Evolutionary conservation across 2,888 invertebrate species (phyloP).

Genomic region (Chaitophorus viminalis): DNA sequence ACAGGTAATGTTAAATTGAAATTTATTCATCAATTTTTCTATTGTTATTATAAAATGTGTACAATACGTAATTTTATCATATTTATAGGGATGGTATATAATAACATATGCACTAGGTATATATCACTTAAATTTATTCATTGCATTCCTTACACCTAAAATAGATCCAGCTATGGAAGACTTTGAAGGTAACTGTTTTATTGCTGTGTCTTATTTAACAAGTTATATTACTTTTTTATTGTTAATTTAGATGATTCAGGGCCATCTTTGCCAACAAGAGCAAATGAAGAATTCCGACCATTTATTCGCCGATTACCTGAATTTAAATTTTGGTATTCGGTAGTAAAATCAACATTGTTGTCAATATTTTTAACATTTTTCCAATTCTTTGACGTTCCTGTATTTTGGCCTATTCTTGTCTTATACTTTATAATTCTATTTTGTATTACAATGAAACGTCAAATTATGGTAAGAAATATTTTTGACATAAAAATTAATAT

Average conservation of each 20-base stretch:
- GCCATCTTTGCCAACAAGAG: conserved; percentile 92
- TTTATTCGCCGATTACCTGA: conserved; percentile 96
- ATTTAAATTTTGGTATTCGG: conserved; percentile 99
- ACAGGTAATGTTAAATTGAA: conserved; percentile 73
- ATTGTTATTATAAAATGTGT: neutral
- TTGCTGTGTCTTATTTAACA: conserved; percentile 66
- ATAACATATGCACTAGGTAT: conserved; percentile 99
- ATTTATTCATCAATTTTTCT: neutral
- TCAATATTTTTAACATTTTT: conserved; percentile 94
- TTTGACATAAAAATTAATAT: conserved; percentile 65
- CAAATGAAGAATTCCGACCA: conserved; percentile 97
- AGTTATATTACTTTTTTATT: conserved; percentile 20
- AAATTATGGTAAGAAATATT: conserved; percentile 85
- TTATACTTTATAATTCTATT: conserved; percentile 99
- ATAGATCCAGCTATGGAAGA: conserved; percentile 78
- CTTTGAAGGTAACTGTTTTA: conserved; percentile 65
- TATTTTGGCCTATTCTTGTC: conserved; percentile 99
- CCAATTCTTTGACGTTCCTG: conserved; percentile 98
- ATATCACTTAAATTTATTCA: conserved; percentile 98
- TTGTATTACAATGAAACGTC: conserved; percentile 99
- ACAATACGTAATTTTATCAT: conserved; percentile 63
- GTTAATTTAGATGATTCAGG: conserved; percentile 77
- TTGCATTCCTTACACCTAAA: conserved; percentile 99
- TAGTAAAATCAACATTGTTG: conserved; percentile 91
- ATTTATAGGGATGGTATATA: conserved; percentile 96